phyloP scores from a whole-genome alignment of 2,113 vertebrate genomes.

The Nothoprocta perdicaria region DNA sequence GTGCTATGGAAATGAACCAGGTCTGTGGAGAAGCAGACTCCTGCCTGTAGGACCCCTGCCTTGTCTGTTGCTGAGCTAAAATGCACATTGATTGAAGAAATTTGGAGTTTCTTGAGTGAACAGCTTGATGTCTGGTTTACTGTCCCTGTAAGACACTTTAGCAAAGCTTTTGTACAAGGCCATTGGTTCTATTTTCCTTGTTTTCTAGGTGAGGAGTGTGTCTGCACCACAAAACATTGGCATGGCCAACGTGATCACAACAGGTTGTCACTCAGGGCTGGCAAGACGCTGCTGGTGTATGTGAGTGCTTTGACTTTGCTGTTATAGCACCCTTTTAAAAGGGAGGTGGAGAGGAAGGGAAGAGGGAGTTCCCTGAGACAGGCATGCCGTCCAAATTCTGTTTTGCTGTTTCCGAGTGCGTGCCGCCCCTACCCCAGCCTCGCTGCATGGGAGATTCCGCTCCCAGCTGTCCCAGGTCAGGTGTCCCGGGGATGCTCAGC shows the following conservation, averaged over 20 bases:
- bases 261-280: too few relatives aligned
- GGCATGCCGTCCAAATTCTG: neutral
- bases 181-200: rapidly evolving
- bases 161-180: rapidly evolving
- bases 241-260: rapidly evolving
- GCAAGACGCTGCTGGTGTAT: neutral
- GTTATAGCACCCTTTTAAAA: neutral
- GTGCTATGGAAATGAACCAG: neutral
- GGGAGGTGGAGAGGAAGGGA: neutral
- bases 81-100: rapidly evolving
- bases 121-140: neutral
- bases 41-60: neutral
- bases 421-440: neutral
- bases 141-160: neutral
- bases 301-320: rapidly evolving
- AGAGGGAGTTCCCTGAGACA: neutral
- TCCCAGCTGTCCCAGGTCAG: neutral
- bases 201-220: neutral
- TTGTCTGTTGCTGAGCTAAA: rapidly evolving
- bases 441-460: too few relatives aligned
- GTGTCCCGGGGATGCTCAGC: neutral
- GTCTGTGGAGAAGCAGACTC: neutral
- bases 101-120: neutral
- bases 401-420: neutral
- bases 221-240: rapidly evolving